phyloP scores from a whole-genome alignment of 2,113 vertebrate genomes.

The Oryzias celebensis region DNA sequence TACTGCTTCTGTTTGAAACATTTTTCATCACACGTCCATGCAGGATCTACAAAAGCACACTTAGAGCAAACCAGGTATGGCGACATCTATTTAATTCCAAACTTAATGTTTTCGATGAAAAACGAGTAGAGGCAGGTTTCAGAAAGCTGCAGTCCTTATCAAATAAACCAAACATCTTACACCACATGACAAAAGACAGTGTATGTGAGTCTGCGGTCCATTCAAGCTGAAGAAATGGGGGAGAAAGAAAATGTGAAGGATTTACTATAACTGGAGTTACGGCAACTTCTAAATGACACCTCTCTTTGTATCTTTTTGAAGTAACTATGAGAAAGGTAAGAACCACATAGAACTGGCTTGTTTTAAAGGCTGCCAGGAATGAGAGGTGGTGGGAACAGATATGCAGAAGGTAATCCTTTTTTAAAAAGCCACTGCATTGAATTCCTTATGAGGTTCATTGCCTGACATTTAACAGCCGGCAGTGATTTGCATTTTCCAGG shows the following conservation, averaged over 20 bases:
- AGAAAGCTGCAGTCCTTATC: constrained; percentile 51
- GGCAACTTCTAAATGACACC: neutral
- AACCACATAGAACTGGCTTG: neutral
- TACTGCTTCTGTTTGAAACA: too few relatives aligned
- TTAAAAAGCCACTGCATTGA: constrained; percentile 35
- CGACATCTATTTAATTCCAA: constrained; percentile 35
- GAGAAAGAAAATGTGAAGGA: neutral
- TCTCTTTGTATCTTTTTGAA: too few relatives aligned
- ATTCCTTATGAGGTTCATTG: constrained; percentile 54
- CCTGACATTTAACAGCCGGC: constrained; percentile 29
- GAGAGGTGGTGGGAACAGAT: constrained; percentile 35
- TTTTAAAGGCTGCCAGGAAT: constrained; percentile 18
- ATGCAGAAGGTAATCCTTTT: constrained; percentile 49
- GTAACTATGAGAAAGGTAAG: neutral
- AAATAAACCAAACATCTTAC: constrained; percentile 48
- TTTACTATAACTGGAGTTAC: neutral
- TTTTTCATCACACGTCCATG: too few relatives aligned
- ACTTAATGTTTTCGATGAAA: constrained; percentile 41
- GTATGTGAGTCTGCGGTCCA: neutral
- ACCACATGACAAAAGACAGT: constrained; percentile 16
- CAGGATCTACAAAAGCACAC: neutral
- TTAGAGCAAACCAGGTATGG: constrained; percentile 1
- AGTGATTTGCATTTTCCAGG: constrained; percentile 44
- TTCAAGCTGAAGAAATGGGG: constrained; percentile 2
- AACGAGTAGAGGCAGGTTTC: constrained; percentile 33